Evolutionary conservation across 2,797 vertebrate genomes (phyloP), one percentile per base, ranked within the genome.

Genomic region (Sebastes dallii): DNA sequence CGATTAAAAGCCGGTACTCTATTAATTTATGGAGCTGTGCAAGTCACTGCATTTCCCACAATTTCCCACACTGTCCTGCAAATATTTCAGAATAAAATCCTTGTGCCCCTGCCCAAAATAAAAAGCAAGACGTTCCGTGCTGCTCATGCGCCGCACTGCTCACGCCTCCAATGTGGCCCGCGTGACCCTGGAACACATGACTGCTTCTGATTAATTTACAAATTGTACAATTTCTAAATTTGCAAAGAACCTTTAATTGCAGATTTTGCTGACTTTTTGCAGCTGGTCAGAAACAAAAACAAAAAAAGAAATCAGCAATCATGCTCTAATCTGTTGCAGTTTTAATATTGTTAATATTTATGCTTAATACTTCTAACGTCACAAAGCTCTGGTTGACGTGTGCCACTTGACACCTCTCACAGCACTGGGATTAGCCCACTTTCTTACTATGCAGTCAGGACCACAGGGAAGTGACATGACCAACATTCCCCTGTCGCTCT

Each of bases 401-500:
- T 62, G 66, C 72, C 70, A 55, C 69, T 73, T 56, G 74, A 78
- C 82, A 69, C 76, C 42, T 72, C 68, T 74, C 30, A 16, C 61
- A 64, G 75, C 20, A 0, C 8, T 68, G 81, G 82, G 82, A 93
- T 89, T 91, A 90, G 73, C 86, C 88, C 82, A 91, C 60, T 86
- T 88, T 67, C 77, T 67, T 54, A 46, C 55, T 9, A 5, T 16
- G 61, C 79, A 72, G 73, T 69, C 66, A 54, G 65, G 79, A 84
- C 89, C 82, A 83, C 84, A 74, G 86, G 88, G 87, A 91, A 46
- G 85, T 92, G 86, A 88, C 88, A 88, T 24, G 12, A 81, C 75
- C 66, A 16, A 64, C 65, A 78, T 83, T 69, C 80, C 84, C 83
- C 66, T 7, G 74, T 52, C 30, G 24, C 22, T 73, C 68, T 65